phyloP scores from a whole-genome alignment of 2,888 invertebrate genomes.

The Cyrtodaria siliqua region DNA sequence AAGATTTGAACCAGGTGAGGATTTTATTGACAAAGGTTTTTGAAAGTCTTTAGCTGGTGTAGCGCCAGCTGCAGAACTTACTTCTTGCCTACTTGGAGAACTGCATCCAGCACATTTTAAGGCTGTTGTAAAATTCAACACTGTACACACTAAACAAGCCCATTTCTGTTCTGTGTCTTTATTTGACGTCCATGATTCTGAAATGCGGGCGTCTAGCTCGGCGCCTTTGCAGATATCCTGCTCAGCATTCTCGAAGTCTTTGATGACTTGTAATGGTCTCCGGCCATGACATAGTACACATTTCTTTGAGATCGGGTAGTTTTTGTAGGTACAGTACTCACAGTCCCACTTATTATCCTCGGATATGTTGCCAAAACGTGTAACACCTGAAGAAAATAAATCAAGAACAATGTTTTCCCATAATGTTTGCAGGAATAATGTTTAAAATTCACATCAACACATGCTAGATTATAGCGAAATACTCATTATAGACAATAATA shows the following conservation, averaged over 20 bases:
- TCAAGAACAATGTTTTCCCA: too few relatives aligned
- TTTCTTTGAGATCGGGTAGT: slow-evolving; percentile 96
- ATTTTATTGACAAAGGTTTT: slow-evolving; percentile 49
- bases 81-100: slow-evolving; percentile 72
- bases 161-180: slow-evolving; percentile 80
- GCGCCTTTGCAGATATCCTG: slow-evolving; percentile 86
- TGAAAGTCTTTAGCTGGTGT: slow-evolving; percentile 10
- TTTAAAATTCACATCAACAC: too few relatives aligned
- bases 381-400: too few relatives aligned
- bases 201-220: slow-evolving; percentile 71
- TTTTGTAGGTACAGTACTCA: slow-evolving; percentile 98
- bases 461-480: too few relatives aligned
- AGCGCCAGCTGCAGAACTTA: slow-evolving; percentile 28
- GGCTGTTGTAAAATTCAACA: slow-evolving; percentile 86
- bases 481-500: too few relatives aligned
- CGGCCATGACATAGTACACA: slow-evolving; percentile 97
- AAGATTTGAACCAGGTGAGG: slow-evolving; percentile 28
- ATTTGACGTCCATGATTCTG: slow-evolving; percentile 55
- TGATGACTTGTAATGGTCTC: slow-evolving; percentile 89
- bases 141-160: slow-evolving; percentile 86
- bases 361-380: slow-evolving; percentile 38
- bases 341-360: slow-evolving; percentile 93
- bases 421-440: too few relatives aligned
- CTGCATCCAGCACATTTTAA: slow-evolving; percentile 86
- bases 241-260: slow-evolving; percentile 79